Percentiles rank a stretch among this genome's conserved stretches.
These are phyloP conservation scores for Drosophila villosipedis DNA, from an alignment of 2,888 invertebrate species.

Conservation along the genomic window DNA sequence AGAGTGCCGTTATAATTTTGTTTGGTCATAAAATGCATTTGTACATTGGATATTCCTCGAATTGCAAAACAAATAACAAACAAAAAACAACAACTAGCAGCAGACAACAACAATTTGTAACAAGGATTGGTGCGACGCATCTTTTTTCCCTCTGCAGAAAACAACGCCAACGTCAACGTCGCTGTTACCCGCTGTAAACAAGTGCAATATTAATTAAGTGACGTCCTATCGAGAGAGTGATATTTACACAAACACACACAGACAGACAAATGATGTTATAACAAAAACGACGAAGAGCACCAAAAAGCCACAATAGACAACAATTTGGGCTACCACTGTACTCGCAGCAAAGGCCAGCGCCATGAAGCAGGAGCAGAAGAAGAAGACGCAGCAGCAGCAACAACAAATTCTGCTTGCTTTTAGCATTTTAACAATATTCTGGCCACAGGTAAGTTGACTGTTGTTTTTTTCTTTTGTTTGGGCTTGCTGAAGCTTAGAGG, in stretches of 20 bases:
- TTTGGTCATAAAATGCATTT: constrained; percentile 63
- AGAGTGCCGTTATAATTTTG: constrained; percentile 70
- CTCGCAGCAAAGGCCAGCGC: constrained; percentile 47
- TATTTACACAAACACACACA: constrained; percentile 14
- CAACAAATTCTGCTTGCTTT: constrained; percentile 40
- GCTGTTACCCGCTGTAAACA: constrained; percentile 42
- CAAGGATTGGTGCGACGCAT: constrained; percentile 21
- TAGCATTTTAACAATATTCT: constrained; percentile 57
- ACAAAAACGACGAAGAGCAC: constrained; percentile 28
- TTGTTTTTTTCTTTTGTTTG: not conserved
- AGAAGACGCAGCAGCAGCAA: constrained; percentile 17
- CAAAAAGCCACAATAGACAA: constrained; percentile 26
- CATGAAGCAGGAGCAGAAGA: constrained; percentile 40
- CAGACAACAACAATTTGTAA: constrained; percentile 29
- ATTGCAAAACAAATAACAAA: constrained; percentile 45
- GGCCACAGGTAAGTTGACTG: constrained; percentile 54
- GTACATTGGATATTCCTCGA: constrained; percentile 49
- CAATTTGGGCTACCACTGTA: constrained; percentile 42
- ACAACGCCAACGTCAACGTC: constrained; percentile 12
- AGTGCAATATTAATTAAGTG: constrained; percentile 65
- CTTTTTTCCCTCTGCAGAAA: constrained; percentile 36
- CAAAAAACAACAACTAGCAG: not conserved
- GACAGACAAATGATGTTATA: constrained; percentile 53
- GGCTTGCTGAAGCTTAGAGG: not conserved
- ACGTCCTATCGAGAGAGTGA: constrained; percentile 27